Base-by-base conservation (phyloP, 2,797 vertebrate species). In the Aselliscus stoliczkanus region DNA sequence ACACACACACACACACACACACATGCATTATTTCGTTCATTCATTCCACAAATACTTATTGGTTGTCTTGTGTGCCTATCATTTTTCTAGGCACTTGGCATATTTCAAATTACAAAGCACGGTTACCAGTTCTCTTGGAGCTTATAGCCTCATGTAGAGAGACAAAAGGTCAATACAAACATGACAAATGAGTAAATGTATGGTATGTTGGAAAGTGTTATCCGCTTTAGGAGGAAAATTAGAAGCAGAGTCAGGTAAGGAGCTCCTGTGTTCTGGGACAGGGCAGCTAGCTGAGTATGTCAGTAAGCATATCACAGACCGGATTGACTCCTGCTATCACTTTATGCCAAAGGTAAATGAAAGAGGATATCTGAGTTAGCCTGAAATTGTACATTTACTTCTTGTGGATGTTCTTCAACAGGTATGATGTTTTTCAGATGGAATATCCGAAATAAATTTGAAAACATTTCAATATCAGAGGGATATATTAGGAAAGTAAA, bases 251-350 rank as follows among this genome's bases (percentile, higher is more conserved):
- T 17, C 12, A 29, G 2, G n/a, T 37, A 21, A 17, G 7, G 11
- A 31, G 23, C 1, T 31, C 2, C 15, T 3, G n/a, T 47, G 37
- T 12, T 7, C n/a, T 7, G 23, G 27, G 72, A 27, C 27, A 18
- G 29, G 60, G 21, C 21, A 7, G 23, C 7, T 0, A 7, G 23
- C 7, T 0, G 4, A 4, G 4, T 3, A 25, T 14, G 2, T n/a
- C 58, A 7, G 1, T 1, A n/a, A 42, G 58, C 0, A 0, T 15
- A 54, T 31, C 75, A 69, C 1, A 25, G 42, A 44, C 1, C 11
- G 0, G 1, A 25, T 7, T 31, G 42, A 18, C 58, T 47, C 52
- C 5, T 25, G 44, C 23, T 25, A 6, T 21, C 4, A 2, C 37
- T 54, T 62, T 31, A 34, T 42, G 23, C n/a, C 37, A 42, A n/a